Conservation (phyloP, 1,140 invertebrate genomes). For the Trachymyrmex cornetzi region DNA sequence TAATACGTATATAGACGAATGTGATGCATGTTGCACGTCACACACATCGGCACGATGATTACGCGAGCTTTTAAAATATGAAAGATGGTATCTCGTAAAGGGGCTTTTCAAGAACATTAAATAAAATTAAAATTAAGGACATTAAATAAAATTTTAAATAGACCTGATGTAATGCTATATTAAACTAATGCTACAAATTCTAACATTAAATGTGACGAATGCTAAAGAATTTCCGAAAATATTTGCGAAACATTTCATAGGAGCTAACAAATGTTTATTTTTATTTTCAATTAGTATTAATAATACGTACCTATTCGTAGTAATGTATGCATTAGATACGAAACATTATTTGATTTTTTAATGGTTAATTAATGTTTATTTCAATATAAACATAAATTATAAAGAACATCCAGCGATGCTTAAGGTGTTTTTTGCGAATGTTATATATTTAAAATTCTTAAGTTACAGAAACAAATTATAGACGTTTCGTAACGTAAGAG, state of each 20-base stretch:
- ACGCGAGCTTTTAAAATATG: conserved; percentile 19
- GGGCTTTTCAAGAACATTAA: background rate
- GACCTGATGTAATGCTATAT: background rate
- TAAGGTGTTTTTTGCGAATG: too few species aligned
- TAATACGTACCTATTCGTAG: background rate
- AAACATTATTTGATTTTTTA: background rate
- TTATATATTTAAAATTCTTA: too few species aligned
- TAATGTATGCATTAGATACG: background rate
- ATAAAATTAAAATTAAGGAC: too few species aligned
- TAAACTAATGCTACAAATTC: background rate
- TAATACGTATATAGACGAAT: background rate
- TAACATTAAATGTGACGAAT: background rate
- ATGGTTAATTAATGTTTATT: background rate
- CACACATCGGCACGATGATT: background rate
- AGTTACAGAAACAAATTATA: too few species aligned
- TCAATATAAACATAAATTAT: too few species aligned
- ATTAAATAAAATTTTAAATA: background rate
- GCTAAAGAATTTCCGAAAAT: background rate
- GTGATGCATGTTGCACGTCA: background rate
- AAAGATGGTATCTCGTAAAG: conserved; percentile 10
- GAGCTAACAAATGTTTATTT: background rate
- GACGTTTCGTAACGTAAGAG: too few species aligned
- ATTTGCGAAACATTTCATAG: background rate
- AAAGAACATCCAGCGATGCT: too few species aligned
- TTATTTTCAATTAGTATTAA: background rate